Conservation (phyloP, 2,888 invertebrate species). For the Polyommatus iphigenia region DNA sequence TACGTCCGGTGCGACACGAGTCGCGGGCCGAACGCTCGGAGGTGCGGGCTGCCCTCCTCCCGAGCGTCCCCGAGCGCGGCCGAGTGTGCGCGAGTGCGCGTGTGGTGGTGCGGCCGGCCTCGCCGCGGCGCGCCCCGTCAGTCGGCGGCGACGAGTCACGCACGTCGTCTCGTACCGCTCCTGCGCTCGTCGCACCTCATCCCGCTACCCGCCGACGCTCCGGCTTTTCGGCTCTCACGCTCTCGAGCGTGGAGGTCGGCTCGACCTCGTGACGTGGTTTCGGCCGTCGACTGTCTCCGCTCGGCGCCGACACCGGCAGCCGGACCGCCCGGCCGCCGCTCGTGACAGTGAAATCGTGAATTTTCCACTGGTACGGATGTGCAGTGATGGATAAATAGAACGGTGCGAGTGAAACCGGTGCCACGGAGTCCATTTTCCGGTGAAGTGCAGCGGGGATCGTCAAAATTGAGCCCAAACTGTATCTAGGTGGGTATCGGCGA, state of each 20-base stretch:
- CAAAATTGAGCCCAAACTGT: slow-evolving; percentile 80
- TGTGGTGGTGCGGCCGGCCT: slow-evolving; percentile 58
- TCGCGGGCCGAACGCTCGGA: slow-evolving; percentile 48
- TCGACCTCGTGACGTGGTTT: slow-evolving; percentile 60
- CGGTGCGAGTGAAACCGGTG: slow-evolving; percentile 63
- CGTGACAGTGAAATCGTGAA: slow-evolving; percentile 78
- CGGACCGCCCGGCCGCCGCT: slow-evolving; percentile 63
- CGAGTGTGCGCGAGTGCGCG: slow-evolving; percentile 69
- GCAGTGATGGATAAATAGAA: slow-evolving; percentile 78
- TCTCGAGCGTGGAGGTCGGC: slow-evolving; percentile 72
- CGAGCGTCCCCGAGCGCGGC: slow-evolving; percentile 46
- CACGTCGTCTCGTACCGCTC: slow-evolving; percentile 72
- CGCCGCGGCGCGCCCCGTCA: slow-evolving; percentile 76
- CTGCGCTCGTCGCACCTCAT: slow-evolving; percentile 60
- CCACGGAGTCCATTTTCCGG: slow-evolving; percentile 61
- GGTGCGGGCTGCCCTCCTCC: slow-evolving; percentile 49
- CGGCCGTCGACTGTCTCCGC: slow-evolving; percentile 60
- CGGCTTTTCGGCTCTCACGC: slow-evolving; percentile 71
- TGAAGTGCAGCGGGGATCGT: slow-evolving; percentile 68
- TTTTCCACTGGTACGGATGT: slow-evolving; percentile 75
- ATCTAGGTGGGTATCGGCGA: slow-evolving; percentile 71
- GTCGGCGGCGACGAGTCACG: slow-evolving; percentile 78
- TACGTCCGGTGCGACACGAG: slow-evolving; percentile 51
- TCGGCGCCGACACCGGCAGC: slow-evolving; percentile 51
- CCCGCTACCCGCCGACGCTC: slow-evolving; percentile 64